Conservation (phyloP, 92 coral and sea anemone species). For the Porites divaricata region DNA sequence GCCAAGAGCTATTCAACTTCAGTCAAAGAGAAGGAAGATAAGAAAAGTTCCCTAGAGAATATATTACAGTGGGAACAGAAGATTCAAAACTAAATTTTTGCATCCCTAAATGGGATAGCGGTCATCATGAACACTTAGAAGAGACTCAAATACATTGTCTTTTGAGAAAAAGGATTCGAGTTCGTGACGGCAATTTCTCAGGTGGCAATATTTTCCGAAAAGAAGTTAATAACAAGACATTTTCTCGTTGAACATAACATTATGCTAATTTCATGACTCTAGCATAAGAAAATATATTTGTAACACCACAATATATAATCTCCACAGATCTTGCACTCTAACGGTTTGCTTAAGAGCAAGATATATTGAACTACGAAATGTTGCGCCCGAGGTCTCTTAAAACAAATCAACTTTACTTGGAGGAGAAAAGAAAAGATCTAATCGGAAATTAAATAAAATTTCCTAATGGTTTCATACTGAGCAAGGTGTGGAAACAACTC, state of each 20-base stretch:
- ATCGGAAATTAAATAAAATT: conserved; percentile 26
- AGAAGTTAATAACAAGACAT: background rate
- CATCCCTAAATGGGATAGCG: background rate
- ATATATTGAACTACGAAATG: background rate
- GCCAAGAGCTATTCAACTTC: conserved; percentile 25
- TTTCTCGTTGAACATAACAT: background rate
- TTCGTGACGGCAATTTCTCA: background rate
- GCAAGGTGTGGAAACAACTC: conserved; percentile 39
- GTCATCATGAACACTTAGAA: background rate
- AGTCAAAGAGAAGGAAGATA: conserved; percentile 12
- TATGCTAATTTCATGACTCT: conserved; percentile 22
- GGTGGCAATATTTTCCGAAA: background rate
- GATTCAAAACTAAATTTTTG: background rate
- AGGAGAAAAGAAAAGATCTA: conserved; percentile 18
- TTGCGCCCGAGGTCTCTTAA: conserved; percentile 3
- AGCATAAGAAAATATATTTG: background rate
- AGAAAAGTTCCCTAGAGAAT: conserved; percentile 34
- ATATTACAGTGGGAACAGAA: background rate
- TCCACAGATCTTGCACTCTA: background rate
- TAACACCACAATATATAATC: background rate
- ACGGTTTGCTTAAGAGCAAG: background rate
- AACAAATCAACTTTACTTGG: conserved; percentile 6
- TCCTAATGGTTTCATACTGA: conserved; percentile 6
- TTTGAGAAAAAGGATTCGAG: background rate
- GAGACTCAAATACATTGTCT: background rate